These are phyloP conservation scores for Hippocampus guttulatus DNA, from an alignment of 2,113 vertebrate species.

Conservation along the genomic window DNA sequence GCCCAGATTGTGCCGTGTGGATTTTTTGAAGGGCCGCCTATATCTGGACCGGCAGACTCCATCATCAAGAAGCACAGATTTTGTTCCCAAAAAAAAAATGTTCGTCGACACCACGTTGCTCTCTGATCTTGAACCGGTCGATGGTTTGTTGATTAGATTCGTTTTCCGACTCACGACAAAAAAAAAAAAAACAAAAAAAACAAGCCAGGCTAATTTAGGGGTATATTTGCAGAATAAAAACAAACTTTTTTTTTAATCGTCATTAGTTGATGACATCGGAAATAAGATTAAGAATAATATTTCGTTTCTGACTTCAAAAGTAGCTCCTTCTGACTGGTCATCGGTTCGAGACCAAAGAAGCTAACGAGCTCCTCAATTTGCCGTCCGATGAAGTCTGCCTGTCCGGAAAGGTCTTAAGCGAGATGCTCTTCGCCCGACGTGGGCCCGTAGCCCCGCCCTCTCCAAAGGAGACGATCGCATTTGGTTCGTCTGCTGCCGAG, in stretches of 20 bases:
- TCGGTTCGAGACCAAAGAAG: neutral
- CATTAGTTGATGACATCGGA: neutral
- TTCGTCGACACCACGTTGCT: neutral
- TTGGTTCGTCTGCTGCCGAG: slow-evolving; percentile 38
- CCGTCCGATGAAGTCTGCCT: neutral
- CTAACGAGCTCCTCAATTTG: neutral
- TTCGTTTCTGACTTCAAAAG: neutral
- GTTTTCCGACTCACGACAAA: neutral
- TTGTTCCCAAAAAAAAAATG: neutral
- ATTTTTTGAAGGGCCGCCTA: neutral
- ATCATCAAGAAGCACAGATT: neutral
- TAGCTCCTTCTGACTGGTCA: neutral
- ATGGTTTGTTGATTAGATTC: neutral
- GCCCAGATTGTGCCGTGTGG: neutral
- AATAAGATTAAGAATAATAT: neutral
- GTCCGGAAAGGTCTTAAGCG: neutral
- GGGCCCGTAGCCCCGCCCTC: slow-evolving; percentile 1
- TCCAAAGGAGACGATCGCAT: slow-evolving; percentile 14
- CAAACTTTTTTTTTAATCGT: too few species aligned
- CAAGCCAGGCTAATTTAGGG: neutral
- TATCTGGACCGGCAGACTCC: slow-evolving; percentile 19
- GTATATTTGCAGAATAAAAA: too few species aligned
- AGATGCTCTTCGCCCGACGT: neutral
- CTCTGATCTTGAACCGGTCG: neutral
- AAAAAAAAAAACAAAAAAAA: neutral